Evolutionary conservation across 2,888 invertebrate genomes (phyloP), one percentile per base, ranked within the genome.

Genomic region (Thelaira solivaga): DNA sequence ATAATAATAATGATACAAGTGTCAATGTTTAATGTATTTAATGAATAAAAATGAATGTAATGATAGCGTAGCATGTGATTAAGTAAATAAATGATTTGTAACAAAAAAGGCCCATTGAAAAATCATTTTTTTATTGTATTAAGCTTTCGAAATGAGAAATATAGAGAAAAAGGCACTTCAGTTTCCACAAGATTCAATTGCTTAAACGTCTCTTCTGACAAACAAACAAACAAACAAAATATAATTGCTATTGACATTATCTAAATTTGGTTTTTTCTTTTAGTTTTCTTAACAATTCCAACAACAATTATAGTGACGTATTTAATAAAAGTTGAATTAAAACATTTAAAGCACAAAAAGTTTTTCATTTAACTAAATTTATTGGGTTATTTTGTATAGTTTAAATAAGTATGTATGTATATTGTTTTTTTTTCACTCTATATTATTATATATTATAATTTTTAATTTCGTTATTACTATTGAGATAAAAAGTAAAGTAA

Each of bases 281-380:
- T 31, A 31, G 31, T 16, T 1, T 4, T 5, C n/a, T 13, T 16
- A 2, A 39, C 24, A 64, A 34, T 11, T 53, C n/a, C n/a, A 45
- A 53, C 26, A 51, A 62, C 39, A 57, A 47, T 45, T 53, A 29
- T 69, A 45, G 34, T 31, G 18, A 61, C 6, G 7, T 85, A 84
- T 83, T 86, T 86, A 85, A 85, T 83, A 86, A 84, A 84, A 68
- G 39, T 49, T 68, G 64, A 78, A 74, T 74, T 53, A 74, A 78
- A 78, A 55, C 67, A 65, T 64, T 74, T 29, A 22, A 16, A 85
- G 67, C 84, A 82, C 83, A 82, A 84, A 84, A 85, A 85, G 84
- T 86, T 86, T 86, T 87, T 86, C 83, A 84, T 85, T 64, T 87
- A 90, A 90, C 90, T 90, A 90, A 90, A 90, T 90, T 90, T 90